Evolutionary conservation across 2,888 invertebrate genomes (phyloP).

Genomic region (Anthophora plumipes): DNA sequence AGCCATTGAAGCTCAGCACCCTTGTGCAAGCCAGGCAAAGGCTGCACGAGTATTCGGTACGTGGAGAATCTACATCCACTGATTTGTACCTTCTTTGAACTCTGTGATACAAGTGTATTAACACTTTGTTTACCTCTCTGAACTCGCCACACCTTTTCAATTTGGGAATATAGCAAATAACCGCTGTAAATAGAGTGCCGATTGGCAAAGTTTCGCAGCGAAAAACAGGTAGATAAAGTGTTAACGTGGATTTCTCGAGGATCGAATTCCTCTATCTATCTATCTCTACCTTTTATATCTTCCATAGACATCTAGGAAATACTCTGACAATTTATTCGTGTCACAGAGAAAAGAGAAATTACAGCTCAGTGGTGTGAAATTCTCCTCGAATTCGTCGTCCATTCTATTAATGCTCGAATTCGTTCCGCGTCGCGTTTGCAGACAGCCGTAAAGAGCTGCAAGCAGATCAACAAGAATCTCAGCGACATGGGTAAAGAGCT

Average conservation of each 20-base stretch:
- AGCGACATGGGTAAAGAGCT: conserved; percentile 97
- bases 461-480: conserved; percentile 93
- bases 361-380: neutral
- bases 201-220: too few species aligned
- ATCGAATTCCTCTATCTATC: too few species aligned
- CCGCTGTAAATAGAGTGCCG: too few species aligned
- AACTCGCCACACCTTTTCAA: too few species aligned
- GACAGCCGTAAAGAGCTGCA: conserved; percentile 95
- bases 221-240: too few species aligned
- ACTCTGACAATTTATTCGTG: too few species aligned
- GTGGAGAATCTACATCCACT: conserved; percentile 60
- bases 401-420: neutral
- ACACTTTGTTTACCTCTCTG: too few species aligned
- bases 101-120: too few species aligned
- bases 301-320: too few species aligned
- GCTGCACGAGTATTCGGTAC: conserved; percentile 94
- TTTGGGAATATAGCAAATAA: too few species aligned
- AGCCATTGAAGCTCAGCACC: conserved; percentile 91
- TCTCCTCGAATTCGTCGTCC: neutral
- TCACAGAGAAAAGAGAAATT: neutral
- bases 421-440: conserved; percentile 84
- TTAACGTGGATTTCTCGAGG: too few species aligned
- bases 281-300: too few species aligned
- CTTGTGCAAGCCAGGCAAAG: conserved; percentile 93
- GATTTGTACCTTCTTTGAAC: neutral